Evolutionary conservation across 2,113 vertebrate species (phyloP).

Genomic region (Zosterops japonicus): DNA sequence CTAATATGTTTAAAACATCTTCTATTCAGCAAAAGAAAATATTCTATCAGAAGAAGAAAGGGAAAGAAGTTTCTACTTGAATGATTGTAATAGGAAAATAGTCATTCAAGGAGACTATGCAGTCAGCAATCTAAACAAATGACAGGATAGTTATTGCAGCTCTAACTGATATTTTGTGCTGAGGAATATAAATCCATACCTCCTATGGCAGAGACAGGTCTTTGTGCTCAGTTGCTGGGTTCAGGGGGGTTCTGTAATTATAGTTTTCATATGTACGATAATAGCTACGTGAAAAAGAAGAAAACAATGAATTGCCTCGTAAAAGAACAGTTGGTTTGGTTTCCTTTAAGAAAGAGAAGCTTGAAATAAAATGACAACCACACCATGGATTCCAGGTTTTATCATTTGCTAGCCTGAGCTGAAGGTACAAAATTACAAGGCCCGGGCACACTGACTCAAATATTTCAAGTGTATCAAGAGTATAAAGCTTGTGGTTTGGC

Average conservation of each 20-base stretch:
- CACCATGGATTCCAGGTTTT: background rate
- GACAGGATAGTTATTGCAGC: background rate
- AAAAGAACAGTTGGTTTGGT: background rate
- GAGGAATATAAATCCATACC: background rate
- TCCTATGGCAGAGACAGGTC: background rate
- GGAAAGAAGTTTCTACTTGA: background rate
- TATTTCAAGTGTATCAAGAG: background rate
- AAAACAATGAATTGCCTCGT: background rate
- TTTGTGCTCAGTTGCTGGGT: background rate
- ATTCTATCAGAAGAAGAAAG: background rate
- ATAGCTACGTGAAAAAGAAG: background rate
- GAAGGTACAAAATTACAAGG: background rate
- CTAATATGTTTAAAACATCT: accelerated
- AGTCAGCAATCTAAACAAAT: background rate
- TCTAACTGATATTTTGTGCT: background rate
- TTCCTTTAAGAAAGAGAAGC: background rate
- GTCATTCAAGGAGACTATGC: background rate
- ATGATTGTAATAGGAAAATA: background rate
- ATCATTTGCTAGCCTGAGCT: background rate
- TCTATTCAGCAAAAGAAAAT: background rate
- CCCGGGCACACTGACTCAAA: background rate
- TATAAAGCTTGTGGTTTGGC: background rate
- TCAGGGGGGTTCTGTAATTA: background rate
- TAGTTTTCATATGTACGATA: background rate
- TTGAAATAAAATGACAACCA: background rate